A percentile compares a stretch with the other conserved stretches of the same genome.
These are phyloP conservation scores for Pachypeltis micranthus DNA, from an alignment of 1,140 invertebrate genomes.

Conservation along the genomic window DNA sequence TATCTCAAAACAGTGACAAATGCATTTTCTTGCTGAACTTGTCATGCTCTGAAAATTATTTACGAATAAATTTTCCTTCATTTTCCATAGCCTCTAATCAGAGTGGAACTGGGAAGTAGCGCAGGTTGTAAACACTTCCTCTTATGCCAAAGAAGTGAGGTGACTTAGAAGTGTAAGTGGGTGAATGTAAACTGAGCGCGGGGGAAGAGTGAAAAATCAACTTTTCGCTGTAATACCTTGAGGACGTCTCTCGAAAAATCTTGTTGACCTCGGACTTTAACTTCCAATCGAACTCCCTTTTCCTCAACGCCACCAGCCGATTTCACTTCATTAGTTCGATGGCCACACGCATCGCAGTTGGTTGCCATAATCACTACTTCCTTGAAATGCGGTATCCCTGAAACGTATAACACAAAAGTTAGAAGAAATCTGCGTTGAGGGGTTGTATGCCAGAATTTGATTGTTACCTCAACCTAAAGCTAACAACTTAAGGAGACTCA, in stretches of 20 bases:
- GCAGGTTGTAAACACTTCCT: too few relatives aligned
- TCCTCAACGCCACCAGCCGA: slow-evolving; percentile 81
- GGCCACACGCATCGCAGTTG: slow-evolving; percentile 78
- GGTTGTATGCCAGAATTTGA: too few relatives aligned
- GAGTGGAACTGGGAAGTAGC: too few relatives aligned
- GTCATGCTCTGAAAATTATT: too few relatives aligned
- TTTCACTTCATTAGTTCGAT: slow-evolving; percentile 90
- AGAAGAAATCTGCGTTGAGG: background rate
- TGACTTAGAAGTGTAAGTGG: slow-evolving; percentile 26
- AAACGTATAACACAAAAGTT: slow-evolving; percentile 16
- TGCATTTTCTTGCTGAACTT: too few relatives aligned
- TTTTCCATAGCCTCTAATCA: too few relatives aligned
- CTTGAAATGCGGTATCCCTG: slow-evolving; percentile 92
- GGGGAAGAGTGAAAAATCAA: slow-evolving; percentile 18
- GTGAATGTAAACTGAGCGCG: background rate
- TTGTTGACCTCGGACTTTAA: slow-evolving; percentile 54
- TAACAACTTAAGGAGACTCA: too few relatives aligned
- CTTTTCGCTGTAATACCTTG: slow-evolving; percentile 54
- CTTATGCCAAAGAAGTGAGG: too few relatives aligned
- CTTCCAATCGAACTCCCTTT: slow-evolving; percentile 63
- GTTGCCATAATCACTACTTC: slow-evolving; percentile 97
- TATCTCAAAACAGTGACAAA: too few relatives aligned
- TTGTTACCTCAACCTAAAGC: too few relatives aligned
- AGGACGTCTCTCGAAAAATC: slow-evolving; percentile 88
- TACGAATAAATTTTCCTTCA: too few relatives aligned